Percentiles rank a stretch among this genome's conserved stretches.
Evolutionary conservation across 2,888 invertebrate species (phyloP).

Genomic region (Idaea aversata): DNA sequence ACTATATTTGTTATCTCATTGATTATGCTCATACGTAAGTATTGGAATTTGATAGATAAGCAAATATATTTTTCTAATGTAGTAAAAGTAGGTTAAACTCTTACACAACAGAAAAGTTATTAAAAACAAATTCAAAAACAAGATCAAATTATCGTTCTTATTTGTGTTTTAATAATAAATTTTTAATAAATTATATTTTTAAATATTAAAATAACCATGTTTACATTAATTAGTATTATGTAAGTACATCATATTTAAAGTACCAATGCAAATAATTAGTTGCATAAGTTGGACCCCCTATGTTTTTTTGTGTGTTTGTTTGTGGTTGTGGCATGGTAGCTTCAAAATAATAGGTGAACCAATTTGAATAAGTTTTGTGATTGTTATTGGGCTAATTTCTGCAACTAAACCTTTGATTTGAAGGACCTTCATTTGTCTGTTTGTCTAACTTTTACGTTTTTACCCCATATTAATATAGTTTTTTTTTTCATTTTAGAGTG

Average conservation of each 20-base stretch:
- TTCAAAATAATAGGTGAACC: no score
- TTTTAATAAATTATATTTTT: background rate
- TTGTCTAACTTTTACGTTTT: constrained; percentile 39
- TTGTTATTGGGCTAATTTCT: no score
- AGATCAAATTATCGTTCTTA: background rate
- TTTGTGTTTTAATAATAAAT: background rate
- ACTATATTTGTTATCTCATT: background rate
- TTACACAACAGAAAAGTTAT: background rate
- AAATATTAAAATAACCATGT: background rate
- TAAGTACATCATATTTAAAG: background rate
- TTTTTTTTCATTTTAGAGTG: constrained; percentile 76
- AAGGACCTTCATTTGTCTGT: constrained; percentile 82
- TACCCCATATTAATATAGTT: no score
- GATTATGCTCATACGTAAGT: background rate
- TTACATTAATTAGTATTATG: background rate
- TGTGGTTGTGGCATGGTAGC: no score
- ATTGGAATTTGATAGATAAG: background rate
- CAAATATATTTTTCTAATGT: background rate
- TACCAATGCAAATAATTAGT: no score
- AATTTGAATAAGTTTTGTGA: no score
- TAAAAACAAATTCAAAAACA: background rate
- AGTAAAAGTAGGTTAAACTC: background rate
- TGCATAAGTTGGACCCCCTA: no score
- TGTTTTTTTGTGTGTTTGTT: no score
- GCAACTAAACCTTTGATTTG: constrained; percentile 61